Evolutionary conservation across 2,888 invertebrate species (phyloP).

Genomic region (Tachina fera): DNA sequence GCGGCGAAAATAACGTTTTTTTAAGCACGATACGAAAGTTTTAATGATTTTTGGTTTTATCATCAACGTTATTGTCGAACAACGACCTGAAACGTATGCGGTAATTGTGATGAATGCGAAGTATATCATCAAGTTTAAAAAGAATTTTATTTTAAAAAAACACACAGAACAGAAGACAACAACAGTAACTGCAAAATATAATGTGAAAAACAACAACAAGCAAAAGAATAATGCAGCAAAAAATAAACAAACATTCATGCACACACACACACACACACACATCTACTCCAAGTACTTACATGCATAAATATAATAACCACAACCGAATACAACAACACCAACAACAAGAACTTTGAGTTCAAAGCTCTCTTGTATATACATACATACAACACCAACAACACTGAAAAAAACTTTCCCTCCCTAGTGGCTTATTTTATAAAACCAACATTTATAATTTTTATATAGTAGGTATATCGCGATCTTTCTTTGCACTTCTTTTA

Average conservation of each 20-base stretch:
- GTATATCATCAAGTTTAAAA: conserved; percentile 70
- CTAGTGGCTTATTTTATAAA: conserved; percentile 54
- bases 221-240: conserved; percentile 61
- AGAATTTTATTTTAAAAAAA: conserved; percentile 54
- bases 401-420: conserved; percentile 55
- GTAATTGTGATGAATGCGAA: conserved; percentile 72
- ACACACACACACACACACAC: conserved; percentile 5
- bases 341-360: conserved; percentile 54
- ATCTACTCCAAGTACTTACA: conserved; percentile 2
- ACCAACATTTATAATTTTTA: conserved; percentile 44
- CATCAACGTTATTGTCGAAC: conserved; percentile 60
- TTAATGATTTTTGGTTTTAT: conserved; percentile 56
- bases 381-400: conserved; percentile 23
- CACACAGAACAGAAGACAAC: conserved; percentile 20
- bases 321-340: conserved; percentile 41
- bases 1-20: conserved; percentile 21
- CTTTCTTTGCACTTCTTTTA: conserved; percentile 38
- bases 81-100: conserved; percentile 71
- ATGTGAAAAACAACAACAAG: conserved; percentile 50
- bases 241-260: conserved; percentile 51
- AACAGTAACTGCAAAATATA: conserved; percentile 43
- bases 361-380: conserved; percentile 66
- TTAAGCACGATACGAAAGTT: conserved; percentile 38
- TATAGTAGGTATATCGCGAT: conserved; percentile 57
- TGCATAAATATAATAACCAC: conserved; percentile 57